Conservation (phyloP, 64 coral and sea anemone genomes). For the Cladopsammia gracilis region DNA sequence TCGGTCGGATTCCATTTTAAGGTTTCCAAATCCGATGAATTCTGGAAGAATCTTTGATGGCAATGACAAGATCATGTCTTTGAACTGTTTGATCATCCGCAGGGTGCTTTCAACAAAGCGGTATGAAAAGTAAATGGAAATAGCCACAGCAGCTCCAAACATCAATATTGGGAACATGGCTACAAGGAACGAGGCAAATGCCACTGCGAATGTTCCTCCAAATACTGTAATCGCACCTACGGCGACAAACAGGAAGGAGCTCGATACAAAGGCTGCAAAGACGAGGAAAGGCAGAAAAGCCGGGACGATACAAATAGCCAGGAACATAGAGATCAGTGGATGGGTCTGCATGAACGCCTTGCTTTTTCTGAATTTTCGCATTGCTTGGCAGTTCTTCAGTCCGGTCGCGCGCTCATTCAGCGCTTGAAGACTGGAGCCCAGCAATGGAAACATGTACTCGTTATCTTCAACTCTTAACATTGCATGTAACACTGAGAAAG, state of each 20-base stretch:
- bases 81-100: neutral
- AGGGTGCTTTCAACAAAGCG: neutral
- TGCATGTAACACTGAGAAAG: neutral
- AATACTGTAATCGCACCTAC: neutral
- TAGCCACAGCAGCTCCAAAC: neutral
- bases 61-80: neutral
- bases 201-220: neutral
- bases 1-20: too few species aligned
- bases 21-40: too few species aligned
- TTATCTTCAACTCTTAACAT: neutral
- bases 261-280: slow-evolving; percentile 13
- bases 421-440: neutral
- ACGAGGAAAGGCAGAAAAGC: neutral
- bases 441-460: neutral
- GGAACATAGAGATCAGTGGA: neutral
- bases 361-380: neutral
- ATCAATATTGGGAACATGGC: neutral
- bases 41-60: too few species aligned
- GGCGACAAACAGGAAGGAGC: neutral
- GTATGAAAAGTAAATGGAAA: neutral
- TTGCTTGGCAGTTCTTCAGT: neutral
- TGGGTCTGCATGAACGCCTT: neutral
- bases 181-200: neutral
- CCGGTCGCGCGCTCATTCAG: neutral
- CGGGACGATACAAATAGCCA: neutral